Evolutionary conservation across 2,797 vertebrate genomes (phyloP).

Genomic region (Argentina silus): DNA sequence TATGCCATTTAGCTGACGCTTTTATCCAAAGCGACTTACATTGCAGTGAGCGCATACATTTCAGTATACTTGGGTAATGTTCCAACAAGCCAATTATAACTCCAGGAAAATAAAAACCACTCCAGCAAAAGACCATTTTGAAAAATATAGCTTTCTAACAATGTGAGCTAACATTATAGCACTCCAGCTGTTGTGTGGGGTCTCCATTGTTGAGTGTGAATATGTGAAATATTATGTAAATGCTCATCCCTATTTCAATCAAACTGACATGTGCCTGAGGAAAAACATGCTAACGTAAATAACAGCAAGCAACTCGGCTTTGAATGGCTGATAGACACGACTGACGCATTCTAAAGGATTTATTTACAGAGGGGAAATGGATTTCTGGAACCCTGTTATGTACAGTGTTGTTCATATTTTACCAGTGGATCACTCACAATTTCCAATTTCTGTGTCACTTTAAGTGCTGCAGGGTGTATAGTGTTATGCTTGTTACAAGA

Average conservation of each 20-base stretch:
- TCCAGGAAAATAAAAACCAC: not conserved
- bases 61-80: too few relatives aligned
- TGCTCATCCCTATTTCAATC: constrained; percentile 37
- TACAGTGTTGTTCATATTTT: not conserved
- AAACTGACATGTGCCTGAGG: constrained; percentile 37
- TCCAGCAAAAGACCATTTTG: not conserved
- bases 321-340: constrained; percentile 36
- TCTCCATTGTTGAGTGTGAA: constrained; percentile 16
- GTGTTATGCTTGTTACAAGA: not conserved
- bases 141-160: constrained; percentile 36
- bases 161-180: constrained; percentile 21
- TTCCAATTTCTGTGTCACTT: not conserved
- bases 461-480: not conserved
- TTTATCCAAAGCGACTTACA: too few relatives aligned
- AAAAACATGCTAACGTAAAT: constrained; percentile 53
- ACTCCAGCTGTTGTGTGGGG: too few relatives aligned
- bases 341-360: constrained; percentile 54
- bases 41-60: too few relatives aligned
- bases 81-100: not conserved
- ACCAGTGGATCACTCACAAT: not conserved
- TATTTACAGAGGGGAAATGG: constrained; percentile 45
- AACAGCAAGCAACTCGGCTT: constrained; percentile 19
- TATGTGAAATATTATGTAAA: constrained; percentile 65
- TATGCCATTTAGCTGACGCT: too few relatives aligned
- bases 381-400: constrained; percentile 19